Percentiles rank a stretch among this genome's conserved stretches.
Conservation (phyloP, 2,888 invertebrate genomes). For the Hirudinaria manillensis region DNA sequence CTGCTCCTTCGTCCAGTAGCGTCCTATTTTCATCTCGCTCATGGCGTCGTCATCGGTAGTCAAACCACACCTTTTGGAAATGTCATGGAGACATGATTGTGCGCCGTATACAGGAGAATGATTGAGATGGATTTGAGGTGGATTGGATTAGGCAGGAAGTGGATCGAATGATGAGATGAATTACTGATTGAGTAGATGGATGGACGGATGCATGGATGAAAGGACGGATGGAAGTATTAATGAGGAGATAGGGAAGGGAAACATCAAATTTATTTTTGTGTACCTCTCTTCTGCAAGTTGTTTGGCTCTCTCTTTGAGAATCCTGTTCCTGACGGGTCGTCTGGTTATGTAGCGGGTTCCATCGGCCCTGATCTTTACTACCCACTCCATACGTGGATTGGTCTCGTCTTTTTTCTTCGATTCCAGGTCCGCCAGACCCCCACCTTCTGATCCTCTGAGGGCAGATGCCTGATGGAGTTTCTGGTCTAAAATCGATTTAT, state of each 20-base stretch:
- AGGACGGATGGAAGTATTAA: too few relatives aligned
- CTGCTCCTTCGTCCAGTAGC: slow-evolving; percentile 72
- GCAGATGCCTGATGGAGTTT: neutral
- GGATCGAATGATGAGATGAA: too few relatives aligned
- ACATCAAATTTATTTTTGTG: too few relatives aligned
- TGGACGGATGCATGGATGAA: too few relatives aligned
- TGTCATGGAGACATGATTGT: neutral
- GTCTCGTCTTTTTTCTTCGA: slow-evolving; percentile 10
- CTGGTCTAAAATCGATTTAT: neutral
- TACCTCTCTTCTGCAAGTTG: slow-evolving; percentile 63
- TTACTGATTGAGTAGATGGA: too few relatives aligned
- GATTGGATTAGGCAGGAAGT: too few relatives aligned
- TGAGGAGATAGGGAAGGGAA: too few relatives aligned
- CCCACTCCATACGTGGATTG: slow-evolving; percentile 59
- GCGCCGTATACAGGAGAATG: neutral
- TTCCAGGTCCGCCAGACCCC: neutral
- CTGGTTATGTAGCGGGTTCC: slow-evolving; percentile 71
- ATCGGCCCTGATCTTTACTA: slow-evolving; percentile 70
- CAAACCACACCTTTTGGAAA: slow-evolving; percentile 56
- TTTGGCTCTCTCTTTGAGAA: slow-evolving; percentile 66
- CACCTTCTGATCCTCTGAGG: neutral
- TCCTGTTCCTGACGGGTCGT: slow-evolving; percentile 64
- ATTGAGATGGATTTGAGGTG: too few relatives aligned
- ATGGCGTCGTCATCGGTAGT: slow-evolving; percentile 73
- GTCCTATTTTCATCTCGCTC: slow-evolving; percentile 69